phyloP scores from a whole-genome alignment of 2,113 vertebrate genomes.

The Diadophis punctatus region DNA sequence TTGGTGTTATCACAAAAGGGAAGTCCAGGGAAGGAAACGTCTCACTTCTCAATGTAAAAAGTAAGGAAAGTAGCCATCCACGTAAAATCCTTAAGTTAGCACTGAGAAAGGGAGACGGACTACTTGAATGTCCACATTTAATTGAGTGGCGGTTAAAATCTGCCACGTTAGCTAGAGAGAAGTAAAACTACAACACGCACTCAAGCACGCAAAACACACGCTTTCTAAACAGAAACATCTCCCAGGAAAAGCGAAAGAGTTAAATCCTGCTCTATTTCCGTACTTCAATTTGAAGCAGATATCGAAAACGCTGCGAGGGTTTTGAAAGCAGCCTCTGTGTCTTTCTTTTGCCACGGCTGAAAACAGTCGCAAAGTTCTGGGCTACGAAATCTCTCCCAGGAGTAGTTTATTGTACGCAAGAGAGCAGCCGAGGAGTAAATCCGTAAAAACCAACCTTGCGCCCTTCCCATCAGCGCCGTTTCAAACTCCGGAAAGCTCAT shows the following conservation, averaged over 20 bases:
- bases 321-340: slow-evolving; percentile 31
- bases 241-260: slow-evolving; percentile 63
- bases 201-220: slow-evolving; percentile 35
- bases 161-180: background rate
- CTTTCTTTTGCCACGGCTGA: slow-evolving; percentile 26
- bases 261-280: slow-evolving; percentile 66
- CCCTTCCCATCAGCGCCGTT: slow-evolving; percentile 52
- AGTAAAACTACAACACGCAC: slow-evolving; percentile 10
- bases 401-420: slow-evolving; percentile 15
- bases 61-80: slow-evolving; percentile 67
- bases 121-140: slow-evolving; percentile 42
- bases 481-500: slow-evolving; percentile 65
- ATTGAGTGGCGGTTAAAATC: slow-evolving; percentile 68
- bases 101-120: slow-evolving; percentile 38
- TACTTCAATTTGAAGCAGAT: slow-evolving; percentile 83
- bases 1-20: slow-evolving; percentile 23
- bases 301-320: slow-evolving; percentile 64
- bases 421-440: slow-evolving; percentile 38
- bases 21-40: slow-evolving; percentile 52
- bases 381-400: slow-evolving; percentile 41
- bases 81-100: slow-evolving; percentile 52
- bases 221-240: slow-evolving; percentile 67
- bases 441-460: slow-evolving; percentile 30
- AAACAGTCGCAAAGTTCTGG: background rate
- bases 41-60: slow-evolving; percentile 67